phyloP scores from a whole-genome alignment of 1,140 invertebrate species.

The Drosophila navojoa region DNA sequence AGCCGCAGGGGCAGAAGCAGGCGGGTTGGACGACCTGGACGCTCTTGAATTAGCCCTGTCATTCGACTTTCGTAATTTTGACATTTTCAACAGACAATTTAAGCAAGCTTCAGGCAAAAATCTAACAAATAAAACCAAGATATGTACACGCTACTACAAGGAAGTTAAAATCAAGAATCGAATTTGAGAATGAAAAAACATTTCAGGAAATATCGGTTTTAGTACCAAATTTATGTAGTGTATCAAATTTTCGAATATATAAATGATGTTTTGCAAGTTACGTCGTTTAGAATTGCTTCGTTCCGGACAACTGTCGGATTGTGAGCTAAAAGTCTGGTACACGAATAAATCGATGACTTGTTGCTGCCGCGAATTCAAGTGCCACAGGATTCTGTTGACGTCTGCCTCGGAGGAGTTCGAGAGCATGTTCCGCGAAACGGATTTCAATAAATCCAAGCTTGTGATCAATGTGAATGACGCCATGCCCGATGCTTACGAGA shows the following conservation, averaged over 20 bases:
- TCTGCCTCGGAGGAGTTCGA: conserved; percentile 61
- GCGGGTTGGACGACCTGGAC: too few species aligned
- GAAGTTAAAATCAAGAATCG: too few species aligned
- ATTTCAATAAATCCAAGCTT: conserved; percentile 26
- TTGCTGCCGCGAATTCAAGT: conserved; percentile 38
- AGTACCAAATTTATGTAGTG: conserved; percentile 6
- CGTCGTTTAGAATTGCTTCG: conserved; percentile 59
- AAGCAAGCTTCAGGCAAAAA: conserved; percentile 1
- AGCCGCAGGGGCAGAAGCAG: too few species aligned
- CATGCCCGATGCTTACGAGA: conserved; percentile 54
- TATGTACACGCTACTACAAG: not conserved
- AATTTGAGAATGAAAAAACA: not conserved
- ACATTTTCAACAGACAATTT: conserved; percentile 19
- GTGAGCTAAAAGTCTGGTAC: conserved; percentile 51
- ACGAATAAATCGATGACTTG: conserved; percentile 5
- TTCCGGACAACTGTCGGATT: conserved; percentile 52
- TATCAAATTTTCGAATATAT: conserved; percentile 11
- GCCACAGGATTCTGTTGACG: conserved; percentile 51
- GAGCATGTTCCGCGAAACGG: conserved; percentile 26
- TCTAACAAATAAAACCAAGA: not conserved
- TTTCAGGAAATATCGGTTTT: conserved; percentile 6
- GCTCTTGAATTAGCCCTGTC: too few species aligned
- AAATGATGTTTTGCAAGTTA: conserved; percentile 57
- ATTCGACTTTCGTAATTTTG: not conserved
- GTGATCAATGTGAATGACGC: conserved; percentile 53